Base-by-base conservation (phyloP, 2,113 vertebrate species). In the Zosterops pallidus region DNA sequence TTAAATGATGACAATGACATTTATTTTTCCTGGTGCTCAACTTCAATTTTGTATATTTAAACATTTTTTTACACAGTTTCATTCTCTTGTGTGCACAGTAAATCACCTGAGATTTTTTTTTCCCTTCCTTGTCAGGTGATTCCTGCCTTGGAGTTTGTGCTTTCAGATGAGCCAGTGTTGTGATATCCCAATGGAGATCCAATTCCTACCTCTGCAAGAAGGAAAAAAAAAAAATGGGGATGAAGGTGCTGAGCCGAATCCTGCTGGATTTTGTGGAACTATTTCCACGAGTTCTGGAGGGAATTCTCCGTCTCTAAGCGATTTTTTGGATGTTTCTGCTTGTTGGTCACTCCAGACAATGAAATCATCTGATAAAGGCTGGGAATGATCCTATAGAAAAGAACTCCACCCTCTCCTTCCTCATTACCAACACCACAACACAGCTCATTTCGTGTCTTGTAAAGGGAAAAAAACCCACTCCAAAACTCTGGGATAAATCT, bases 341-440 rank as follows among this genome's bases (percentile, higher is more conserved):
- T 49, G 21, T n/a, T 89, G 65, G 68, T 89, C 42, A 65, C 39
- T 52, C 4, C 56, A 67, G 72, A 44, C 46, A 53, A 59, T 89
- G 92, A 96, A 93, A 83, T 93, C 88, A 82, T 52, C 71, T 56
- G 88, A 90, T 78, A 86, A 88, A 83, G 21, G 7, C 14, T 55
- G 35, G 71, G 94, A 88, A 70, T 11, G 62, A 83, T n/a, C 60
- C 59, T 60, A 81, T 3, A 70, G 67, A 64, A 20, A 59, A 60
- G 35, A 29, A 67, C 56, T 26, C 87, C 68, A 75, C 87, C 82
- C 67, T 9, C 52, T 68, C 63, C 22, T 76, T 28, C 89, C 63
- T 55, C 4, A 33, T 5, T 11, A 1, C 21, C 88, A 64, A 42
- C 31, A 15, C 37, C 3, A 2, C 35, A 19, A 2, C 35, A 68